Evolutionary conservation across 2,113 vertebrate genomes (phyloP).

Genomic region (Eudyptes chrysolophus): DNA sequence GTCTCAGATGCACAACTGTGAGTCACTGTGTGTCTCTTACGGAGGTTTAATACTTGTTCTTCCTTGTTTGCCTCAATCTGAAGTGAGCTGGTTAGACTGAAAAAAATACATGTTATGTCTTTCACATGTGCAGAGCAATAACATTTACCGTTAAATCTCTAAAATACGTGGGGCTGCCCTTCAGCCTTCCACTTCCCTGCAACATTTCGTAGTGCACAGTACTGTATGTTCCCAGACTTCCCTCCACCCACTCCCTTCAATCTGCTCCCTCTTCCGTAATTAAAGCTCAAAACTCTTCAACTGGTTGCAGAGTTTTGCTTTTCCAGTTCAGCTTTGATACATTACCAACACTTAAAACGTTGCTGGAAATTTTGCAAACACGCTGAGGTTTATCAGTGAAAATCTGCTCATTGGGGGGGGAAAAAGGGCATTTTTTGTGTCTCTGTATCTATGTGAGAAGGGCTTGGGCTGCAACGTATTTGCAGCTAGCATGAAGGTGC

Average conservation of each 20-base stretch:
- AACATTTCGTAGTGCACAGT: slow-evolving; percentile 40
- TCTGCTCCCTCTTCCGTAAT: slow-evolving; percentile 57
- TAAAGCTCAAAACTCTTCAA: slow-evolving; percentile 54
- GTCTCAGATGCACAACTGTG: background rate
- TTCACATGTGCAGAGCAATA: slow-evolving; percentile 66
- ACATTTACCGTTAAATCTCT: slow-evolving; percentile 57
- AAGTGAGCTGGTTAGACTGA: slow-evolving; percentile 31
- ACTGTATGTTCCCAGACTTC: slow-evolving; percentile 60
- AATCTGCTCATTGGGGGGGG: background rate
- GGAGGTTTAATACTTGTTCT: slow-evolving; percentile 33
- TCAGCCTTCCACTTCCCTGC: slow-evolving; percentile 56
- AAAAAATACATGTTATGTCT: slow-evolving; percentile 60
- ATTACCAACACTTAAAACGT: background rate
- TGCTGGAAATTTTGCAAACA: slow-evolving; percentile 5
- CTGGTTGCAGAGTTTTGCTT: slow-evolving; percentile 36
- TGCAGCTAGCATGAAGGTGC: background rate
- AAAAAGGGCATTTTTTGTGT: background rate
- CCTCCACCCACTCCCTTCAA: slow-evolving; percentile 61
- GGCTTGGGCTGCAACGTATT: background rate
- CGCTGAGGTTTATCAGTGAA: background rate
- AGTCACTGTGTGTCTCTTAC: slow-evolving; percentile 15
- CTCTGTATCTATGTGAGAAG: background rate
- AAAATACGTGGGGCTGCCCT: slow-evolving; percentile 53
- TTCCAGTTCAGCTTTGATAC: slow-evolving; percentile 38
- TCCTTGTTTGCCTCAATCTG: slow-evolving; percentile 30